Conservation (phyloP, 2,113 vertebrate genomes). For the Micromys minutus region DNA sequence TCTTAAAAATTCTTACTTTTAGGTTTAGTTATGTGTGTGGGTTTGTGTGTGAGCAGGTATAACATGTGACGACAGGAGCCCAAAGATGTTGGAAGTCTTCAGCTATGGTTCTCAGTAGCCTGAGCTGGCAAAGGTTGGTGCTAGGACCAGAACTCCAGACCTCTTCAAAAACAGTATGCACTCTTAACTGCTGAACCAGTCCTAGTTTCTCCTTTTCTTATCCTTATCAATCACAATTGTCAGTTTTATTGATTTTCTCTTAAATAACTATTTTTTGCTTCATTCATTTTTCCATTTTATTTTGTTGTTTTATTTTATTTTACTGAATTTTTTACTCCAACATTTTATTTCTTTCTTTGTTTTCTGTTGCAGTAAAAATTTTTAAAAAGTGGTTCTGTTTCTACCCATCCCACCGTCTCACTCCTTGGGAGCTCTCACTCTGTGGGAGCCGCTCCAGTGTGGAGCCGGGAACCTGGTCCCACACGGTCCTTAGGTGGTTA, state of each 20-base stretch:
- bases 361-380: too few species aligned
- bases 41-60: background rate
- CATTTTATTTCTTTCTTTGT: background rate
- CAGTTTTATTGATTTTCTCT: constrained; percentile 21
- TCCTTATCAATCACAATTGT: background rate
- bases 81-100: background rate
- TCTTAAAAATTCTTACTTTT: background rate
- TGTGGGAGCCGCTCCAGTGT: too few species aligned
- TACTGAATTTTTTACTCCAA: background rate
- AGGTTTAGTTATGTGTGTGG: background rate
- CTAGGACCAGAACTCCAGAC: background rate
- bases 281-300: background rate
- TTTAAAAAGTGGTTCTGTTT: too few species aligned
- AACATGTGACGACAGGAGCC: background rate
- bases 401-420: too few species aligned
- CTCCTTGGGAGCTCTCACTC: too few species aligned
- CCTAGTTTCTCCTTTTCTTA: background rate
- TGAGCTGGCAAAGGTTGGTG: background rate
- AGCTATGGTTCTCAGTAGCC: background rate
- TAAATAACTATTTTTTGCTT: background rate
- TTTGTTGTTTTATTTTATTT: background rate
- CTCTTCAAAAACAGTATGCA: background rate
- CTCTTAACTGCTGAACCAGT: background rate
- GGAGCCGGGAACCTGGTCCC: too few species aligned
- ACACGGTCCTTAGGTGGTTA: too few species aligned